These are phyloP conservation scores for Hypotaenidia okinawae DNA, from an alignment of 2,797 vertebrate species.

Conservation along the genomic window DNA sequence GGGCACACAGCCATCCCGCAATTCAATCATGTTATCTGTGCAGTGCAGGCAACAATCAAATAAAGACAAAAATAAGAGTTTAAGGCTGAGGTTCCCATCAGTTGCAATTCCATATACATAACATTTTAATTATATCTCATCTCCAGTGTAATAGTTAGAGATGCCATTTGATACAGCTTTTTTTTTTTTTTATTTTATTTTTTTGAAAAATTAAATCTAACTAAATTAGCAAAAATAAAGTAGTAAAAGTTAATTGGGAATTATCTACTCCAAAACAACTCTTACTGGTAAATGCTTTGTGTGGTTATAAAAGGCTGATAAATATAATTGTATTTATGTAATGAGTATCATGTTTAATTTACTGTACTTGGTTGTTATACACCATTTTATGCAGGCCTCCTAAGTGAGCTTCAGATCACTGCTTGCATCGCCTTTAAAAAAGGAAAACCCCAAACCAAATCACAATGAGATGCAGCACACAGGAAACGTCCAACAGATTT, in stretches of 20 bases:
- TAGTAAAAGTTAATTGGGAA: conserved; percentile 74
- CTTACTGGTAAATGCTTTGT: conserved; percentile 70
- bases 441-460: background rate
- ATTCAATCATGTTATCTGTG: conserved; percentile 43
- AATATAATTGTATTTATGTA: conserved; percentile 76
- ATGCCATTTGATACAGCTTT: conserved; percentile 61
- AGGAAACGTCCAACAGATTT: background rate
- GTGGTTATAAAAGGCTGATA: conserved; percentile 71
- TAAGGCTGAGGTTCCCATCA: conserved; percentile 52
- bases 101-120: conserved; percentile 63
- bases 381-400: conserved; percentile 54
- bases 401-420: conserved; percentile 31
- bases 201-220: conserved; percentile 71
- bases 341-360: conserved; percentile 75
- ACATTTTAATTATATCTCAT: conserved; percentile 72
- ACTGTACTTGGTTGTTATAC: conserved; percentile 61
- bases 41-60: conserved; percentile 54
- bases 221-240: conserved; percentile 70
- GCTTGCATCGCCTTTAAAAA: background rate
- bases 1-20: conserved; percentile 25
- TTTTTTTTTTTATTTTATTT: conserved; percentile 29
- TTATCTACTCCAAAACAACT: conserved; percentile 70
- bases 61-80: conserved; percentile 55
- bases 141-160: conserved; percentile 62
- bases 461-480: background rate